These are phyloP conservation scores for Heliconius sara DNA, from an alignment of 2,888 invertebrate species.

Conservation along the genomic window DNA sequence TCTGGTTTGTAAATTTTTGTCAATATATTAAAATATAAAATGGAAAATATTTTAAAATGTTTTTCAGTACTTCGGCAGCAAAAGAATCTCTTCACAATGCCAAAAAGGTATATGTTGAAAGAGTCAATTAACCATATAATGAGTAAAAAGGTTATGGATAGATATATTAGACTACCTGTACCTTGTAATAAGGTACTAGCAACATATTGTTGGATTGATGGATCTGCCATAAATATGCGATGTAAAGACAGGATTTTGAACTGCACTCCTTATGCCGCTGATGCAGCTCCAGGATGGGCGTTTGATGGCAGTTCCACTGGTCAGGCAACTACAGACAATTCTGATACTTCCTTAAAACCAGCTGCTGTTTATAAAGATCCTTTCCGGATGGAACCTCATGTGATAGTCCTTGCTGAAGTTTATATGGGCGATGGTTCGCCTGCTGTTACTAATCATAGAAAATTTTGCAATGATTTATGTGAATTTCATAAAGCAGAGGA, in stretches of 20 bases:
- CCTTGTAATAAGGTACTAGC: conserved; percentile 86
- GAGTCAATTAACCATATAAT: conserved; percentile 77
- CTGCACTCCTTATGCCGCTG: conserved; percentile 84
- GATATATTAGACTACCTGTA: conserved; percentile 83
- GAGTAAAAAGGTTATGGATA: conserved; percentile 77
- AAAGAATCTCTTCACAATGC: conserved; percentile 35
- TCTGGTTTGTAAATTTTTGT: conserved; percentile 24
- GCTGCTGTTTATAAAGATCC: conserved; percentile 95
- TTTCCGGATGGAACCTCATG: conserved; percentile 93
- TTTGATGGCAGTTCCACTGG: conserved; percentile 96
- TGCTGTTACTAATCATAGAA: conserved; percentile 88
- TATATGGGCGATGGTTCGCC: conserved; percentile 89
- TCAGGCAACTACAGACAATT: conserved; percentile 91
- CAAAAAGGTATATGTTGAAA: conserved; percentile 63
- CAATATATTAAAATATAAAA: conserved; percentile 32
- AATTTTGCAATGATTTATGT: conserved; percentile 88
- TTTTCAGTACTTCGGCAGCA: conserved; percentile 45
- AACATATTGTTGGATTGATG: conserved; percentile 92
- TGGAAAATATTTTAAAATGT: conserved; percentile 48
- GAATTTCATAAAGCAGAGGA: conserved; percentile 86
- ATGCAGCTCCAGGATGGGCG: conserved; percentile 90
- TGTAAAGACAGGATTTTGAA: conserved; percentile 87
- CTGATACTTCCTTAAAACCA: conserved; percentile 95
- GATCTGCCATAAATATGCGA: conserved; percentile 88
- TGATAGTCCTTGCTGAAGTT: conserved; percentile 93